Percentiles rank a stretch among this genome's conserved stretches.
Conservation (phyloP, 2,113 vertebrate genomes). For the Brienomyrus brachyistius region DNA sequence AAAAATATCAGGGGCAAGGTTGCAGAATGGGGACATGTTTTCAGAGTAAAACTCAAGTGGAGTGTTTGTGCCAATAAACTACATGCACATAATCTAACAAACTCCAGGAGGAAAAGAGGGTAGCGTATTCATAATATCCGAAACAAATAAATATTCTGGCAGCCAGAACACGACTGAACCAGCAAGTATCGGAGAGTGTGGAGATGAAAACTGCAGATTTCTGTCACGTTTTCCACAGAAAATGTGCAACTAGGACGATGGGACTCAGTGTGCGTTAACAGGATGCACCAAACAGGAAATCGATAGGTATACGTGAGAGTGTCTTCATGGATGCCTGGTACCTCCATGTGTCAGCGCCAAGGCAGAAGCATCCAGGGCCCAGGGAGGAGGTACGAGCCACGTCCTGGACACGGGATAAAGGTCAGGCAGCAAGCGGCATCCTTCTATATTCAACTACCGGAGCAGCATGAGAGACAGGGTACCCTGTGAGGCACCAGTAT, state of each 20-base stretch:
- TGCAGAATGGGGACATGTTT: neutral
- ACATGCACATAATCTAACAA: neutral
- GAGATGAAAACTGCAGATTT: neutral
- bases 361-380: neutral
- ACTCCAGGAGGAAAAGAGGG: neutral
- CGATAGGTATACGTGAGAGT: neutral
- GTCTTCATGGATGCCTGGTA: neutral
- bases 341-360: neutral
- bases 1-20: neutral
- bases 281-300: neutral
- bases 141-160: neutral
- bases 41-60: neutral
- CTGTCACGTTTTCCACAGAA: neutral
- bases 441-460: constrained; percentile 6
- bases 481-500: constrained; percentile 7
- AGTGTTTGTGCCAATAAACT: neutral
- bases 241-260: neutral
- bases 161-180: neutral
- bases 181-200: neutral
- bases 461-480: constrained; percentile 2
- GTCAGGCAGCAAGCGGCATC: neutral
- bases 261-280: neutral
- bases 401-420: neutral
- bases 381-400: neutral
- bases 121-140: neutral